A percentile compares a stretch with the other conserved stretches of the same genome.
These are phyloP conservation scores for Zaprionus nigranus DNA, from an alignment of 1,140 invertebrate species.

Conservation along the genomic window DNA sequence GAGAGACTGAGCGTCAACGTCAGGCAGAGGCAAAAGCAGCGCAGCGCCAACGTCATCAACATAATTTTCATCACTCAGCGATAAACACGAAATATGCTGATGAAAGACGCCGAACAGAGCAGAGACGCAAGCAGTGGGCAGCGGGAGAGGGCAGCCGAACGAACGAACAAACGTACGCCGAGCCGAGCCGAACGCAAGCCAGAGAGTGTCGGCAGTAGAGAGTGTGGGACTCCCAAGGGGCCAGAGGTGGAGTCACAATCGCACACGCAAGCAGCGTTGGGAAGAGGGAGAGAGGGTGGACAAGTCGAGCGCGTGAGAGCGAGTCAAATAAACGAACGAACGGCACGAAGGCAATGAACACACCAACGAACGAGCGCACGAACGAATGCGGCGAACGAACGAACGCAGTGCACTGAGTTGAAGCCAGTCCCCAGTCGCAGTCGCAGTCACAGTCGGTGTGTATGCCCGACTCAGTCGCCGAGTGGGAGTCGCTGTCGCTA, in stretches of 20 bases:
- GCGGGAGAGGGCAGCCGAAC: constrained; percentile 31
- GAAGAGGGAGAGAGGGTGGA: constrained; percentile 12
- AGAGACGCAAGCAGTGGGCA: not conserved
- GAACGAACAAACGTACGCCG: constrained; percentile 20
- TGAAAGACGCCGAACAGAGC: constrained; percentile 76
- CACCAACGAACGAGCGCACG: constrained; percentile 10
- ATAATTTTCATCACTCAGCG: constrained; percentile 82
- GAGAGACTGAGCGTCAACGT: constrained; percentile 23
- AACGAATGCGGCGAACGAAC: constrained; percentile 1
- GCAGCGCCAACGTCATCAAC: constrained; percentile 73
- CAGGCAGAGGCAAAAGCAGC: constrained; percentile 5
- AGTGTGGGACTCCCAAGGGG: constrained; percentile 50
- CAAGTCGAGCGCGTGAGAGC: not conserved
- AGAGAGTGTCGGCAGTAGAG: constrained; percentile 31
- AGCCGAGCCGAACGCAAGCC: constrained; percentile 29
- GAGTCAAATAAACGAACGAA: constrained; percentile 13
- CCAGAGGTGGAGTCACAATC: constrained; percentile 51
- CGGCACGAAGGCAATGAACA: constrained; percentile 2
- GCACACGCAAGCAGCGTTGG: not conserved
- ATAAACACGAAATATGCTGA: constrained; percentile 76
- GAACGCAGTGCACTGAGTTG: constrained; percentile 10
- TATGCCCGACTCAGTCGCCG: constrained; percentile 15
- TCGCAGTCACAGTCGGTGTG: constrained; percentile 4
- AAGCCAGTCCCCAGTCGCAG: constrained; percentile 8
- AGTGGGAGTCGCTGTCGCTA: constrained; percentile 52